Conservation (phyloP, 2,797 vertebrate genomes). For the Vultur gryphus region DNA sequence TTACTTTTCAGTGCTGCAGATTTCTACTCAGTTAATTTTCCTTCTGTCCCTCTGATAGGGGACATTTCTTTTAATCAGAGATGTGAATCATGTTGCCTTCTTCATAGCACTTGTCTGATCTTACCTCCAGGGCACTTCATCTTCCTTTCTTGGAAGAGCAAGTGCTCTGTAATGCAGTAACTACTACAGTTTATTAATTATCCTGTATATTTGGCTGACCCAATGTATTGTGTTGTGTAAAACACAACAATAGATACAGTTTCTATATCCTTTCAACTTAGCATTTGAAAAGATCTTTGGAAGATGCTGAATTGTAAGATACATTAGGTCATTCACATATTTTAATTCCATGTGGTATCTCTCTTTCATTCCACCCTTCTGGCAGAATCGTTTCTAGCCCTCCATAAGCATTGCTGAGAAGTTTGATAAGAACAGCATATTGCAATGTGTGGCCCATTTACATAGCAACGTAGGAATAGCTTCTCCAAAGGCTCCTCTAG, state of each 20-base stretch:
- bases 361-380: background rate
- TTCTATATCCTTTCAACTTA: background rate
- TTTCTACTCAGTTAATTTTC: background rate
- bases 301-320: background rate
- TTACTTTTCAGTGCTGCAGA: background rate
- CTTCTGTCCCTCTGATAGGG: background rate
- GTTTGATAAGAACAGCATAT: background rate
- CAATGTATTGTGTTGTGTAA: background rate
- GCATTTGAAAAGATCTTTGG: background rate
- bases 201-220: background rate
- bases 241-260: background rate
- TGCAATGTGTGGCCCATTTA: background rate
- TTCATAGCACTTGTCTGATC: background rate
- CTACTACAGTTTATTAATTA: background rate
- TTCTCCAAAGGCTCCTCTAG: background rate
- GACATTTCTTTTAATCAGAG: background rate
- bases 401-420: background rate
- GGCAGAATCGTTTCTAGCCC: background rate
- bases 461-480: background rate
- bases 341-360: background rate
- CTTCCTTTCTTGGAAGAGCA: background rate
- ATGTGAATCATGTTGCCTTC: background rate
- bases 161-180: background rate
- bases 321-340: background rate
- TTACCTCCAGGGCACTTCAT: background rate